Percentiles rank a stretch among this genome's conserved stretches.
Evolutionary conservation across 2,888 invertebrate species (phyloP).

Genomic region (Maniola hyperantus): DNA sequence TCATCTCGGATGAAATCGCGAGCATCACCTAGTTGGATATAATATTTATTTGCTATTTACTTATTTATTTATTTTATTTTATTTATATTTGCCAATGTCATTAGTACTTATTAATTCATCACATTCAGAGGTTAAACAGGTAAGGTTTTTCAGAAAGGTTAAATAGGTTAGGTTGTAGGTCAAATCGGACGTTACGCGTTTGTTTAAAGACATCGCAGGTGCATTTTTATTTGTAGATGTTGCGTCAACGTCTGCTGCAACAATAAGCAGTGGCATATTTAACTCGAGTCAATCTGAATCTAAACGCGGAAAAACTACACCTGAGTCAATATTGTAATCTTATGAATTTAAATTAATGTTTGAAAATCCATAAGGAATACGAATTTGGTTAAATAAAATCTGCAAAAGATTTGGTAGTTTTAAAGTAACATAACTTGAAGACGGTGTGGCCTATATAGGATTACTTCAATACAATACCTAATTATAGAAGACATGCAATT

Average conservation of each 20-base stretch:
- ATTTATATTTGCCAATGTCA: no score
- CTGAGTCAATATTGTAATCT: conserved; percentile 14
- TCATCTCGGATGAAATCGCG: no score
- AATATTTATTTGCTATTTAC: no score
- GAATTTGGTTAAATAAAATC: background rate
- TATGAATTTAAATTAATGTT: background rate
- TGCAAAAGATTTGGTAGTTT: no score
- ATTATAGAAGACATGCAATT: no score
- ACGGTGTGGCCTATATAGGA: no score
- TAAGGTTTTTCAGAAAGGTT: conserved; percentile 6
- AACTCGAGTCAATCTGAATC: conserved; percentile 18
- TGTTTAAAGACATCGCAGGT: conserved; percentile 17
- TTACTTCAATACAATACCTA: no score
- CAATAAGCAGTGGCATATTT: conserved; percentile 12
- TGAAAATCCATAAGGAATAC: background rate
- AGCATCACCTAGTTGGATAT: no score
- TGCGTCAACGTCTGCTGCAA: conserved; percentile 58
- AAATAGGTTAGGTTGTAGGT: conserved; percentile 16
- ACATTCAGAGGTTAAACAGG: conserved; percentile 6
- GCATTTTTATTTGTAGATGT: conserved; percentile 49
- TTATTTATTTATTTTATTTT: no score
- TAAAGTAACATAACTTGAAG: no score
- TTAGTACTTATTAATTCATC: no score
- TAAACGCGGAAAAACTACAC: conserved; percentile 13
- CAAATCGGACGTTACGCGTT: conserved; percentile 19